Evolutionary conservation across 2,113 vertebrate genomes (phyloP), one percentile per base, ranked within the genome.

Genomic region (Gymnorhina tibicen): DNA sequence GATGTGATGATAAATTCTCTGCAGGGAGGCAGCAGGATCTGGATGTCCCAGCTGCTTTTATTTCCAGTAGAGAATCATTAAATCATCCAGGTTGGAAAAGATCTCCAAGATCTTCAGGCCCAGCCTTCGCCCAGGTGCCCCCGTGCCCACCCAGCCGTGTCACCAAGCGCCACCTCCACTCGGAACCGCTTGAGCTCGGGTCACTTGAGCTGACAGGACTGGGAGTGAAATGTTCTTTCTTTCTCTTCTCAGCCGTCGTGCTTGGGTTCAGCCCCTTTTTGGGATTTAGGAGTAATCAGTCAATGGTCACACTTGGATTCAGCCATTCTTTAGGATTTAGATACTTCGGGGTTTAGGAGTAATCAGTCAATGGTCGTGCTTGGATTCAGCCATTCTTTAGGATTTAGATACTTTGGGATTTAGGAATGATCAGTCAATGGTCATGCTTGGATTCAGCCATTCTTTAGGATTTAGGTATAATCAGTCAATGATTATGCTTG

Each of bases 391-490:
- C 33, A 13, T 1, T 59, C 21, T 56, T 55, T 72, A 11, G 68
- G 56, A 13, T 60, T 60, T 30, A 49, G 44, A 11, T 30, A 10
- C 19, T 47, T 47, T 53, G 52, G 28, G 52, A 1, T 56, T 56
- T 56, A 22, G 32, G 32, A 5, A 9, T 24, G 19, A 49, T 75
- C 33, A 59, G 41, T 35, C 15, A 23, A 19, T 24, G 19, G 28
- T 19, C 23, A 8, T 23, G 37, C 1, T 5, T n/a, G 39, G 20
- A 35, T 23, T 79, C 0, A 1, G 2, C 22, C 56, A 22, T 0
- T 33, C 2, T 66, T 66, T 30, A 4, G 62, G 21, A 58, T 69
- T 82, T 59, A 41, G 14, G 8, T 11, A 7, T 4, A 28, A 58
- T 82, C 64, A 68, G 28, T 24, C n/a, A 19, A 1, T 62, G 58